Base-by-base conservation (phyloP, 35 echinoderm and acorn worm species). In the Acanthaster planci region DNA sequence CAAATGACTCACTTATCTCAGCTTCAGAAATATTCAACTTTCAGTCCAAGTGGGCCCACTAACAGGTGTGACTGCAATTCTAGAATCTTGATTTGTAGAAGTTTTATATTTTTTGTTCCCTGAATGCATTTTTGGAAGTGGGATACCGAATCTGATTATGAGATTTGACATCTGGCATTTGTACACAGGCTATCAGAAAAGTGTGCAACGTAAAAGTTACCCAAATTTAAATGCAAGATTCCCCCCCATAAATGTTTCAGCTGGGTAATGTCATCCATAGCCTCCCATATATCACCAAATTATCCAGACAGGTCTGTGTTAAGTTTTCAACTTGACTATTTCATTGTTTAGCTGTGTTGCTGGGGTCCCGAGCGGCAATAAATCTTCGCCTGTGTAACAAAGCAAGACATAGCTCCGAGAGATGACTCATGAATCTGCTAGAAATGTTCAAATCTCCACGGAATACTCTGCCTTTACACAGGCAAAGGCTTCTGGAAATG, bases 241-340 rank as follows among this genome's bases (percentile, higher is more conserved):
- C 14, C 34, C 34, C 34, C 23, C 23, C 64, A 36, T 31, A 72
- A 72, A 72, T 10, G 26, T 72, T 72, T 34, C 64, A 35, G 26
- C 26, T 72, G 64, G 64, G 18, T 72, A 35, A 19, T 72, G 64
- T 72, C 64, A 72, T 34, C 34, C 14, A 4, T 26, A 31, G 21
- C 57, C 64, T 72, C 64, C 64, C 64, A 72, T 72, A 72, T 72
- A 72, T 72, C 29, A 72, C 64, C 64, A 35, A 72, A 72, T 72
- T 72, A 72, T 72, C 34, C 26, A 72, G 64, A 27, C 64, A 72
- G 34, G 16, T 26, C 56, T 26, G 16, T 26, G 19, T 59, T 26
- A 18, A n/a, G 19, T 18, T 18, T 18, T 59, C 27, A 31, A 29
- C 30, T 29, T 72, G 26, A 72, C 26, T 72, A 26, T 72, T 31